Base-by-base conservation (phyloP, 1,140 invertebrate species). In the Episyrphus balteatus region DNA sequence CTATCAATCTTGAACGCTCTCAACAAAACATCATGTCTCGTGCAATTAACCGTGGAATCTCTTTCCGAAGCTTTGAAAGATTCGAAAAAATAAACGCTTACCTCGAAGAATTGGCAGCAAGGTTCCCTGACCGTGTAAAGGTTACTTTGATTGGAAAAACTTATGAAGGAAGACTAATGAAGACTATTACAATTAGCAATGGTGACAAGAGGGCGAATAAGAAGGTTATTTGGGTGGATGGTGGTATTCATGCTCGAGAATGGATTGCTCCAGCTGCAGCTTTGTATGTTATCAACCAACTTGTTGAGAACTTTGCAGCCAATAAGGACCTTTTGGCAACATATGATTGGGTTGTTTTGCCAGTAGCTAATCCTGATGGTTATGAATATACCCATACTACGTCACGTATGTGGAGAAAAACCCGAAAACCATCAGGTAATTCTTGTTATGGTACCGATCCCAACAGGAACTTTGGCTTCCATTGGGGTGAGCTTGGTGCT, bases 221-320 rank as follows among this genome's bases (percentile, higher is more conserved):
- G 51, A 75, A 70, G 1, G 70, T 76, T 1, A 73, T 77, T 48
- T 60, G 78, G 13, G 61, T 77, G 21, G 76, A 79, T 46, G 74
- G 72, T 18, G 74, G 71, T 7, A 71, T 76, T 10, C 82, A 86
- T 63, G 81, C 81, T 1, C 70, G 83, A 49, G 83, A 86, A 68
- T 86, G 83, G 83, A 76, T 83, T 32, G 73, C 80, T 0, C 75
- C 80, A 6, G 76, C 81, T 1, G 73, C 75, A 0, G 76, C 75
- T 7, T 53, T 81, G 5, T 83, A 79, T 61, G 73, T 82, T 26
- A 77, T 82, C 32, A 58, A 78, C 41, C 71, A 81, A 57, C 59
- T 83, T 38, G 72, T 76, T 0, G 73, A 76, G 45, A 72, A 77
- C 42, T 59, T 75, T 56, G 70, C 55, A 2, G 65, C 70, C 21